phyloP scores from a whole-genome alignment of 2,113 vertebrate species.

The Saguinus midas region DNA sequence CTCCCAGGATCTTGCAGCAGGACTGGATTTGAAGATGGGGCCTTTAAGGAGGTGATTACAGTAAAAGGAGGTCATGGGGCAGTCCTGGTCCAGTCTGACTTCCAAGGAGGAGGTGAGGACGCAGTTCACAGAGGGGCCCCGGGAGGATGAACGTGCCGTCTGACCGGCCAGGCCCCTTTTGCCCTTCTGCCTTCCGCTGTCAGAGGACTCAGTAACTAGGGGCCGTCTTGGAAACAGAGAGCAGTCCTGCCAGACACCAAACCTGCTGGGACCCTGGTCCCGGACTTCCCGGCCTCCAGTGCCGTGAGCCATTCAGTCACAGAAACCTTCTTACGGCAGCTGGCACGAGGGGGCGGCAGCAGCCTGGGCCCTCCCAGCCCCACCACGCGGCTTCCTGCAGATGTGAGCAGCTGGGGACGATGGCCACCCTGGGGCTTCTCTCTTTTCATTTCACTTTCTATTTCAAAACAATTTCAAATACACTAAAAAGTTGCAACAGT shows the following conservation, averaged over 20 bases:
- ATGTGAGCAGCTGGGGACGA: background rate
- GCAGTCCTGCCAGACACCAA: background rate
- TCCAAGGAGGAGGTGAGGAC: background rate
- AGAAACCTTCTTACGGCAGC: background rate
- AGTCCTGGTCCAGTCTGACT: background rate
- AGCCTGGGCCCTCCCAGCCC: too few relatives aligned
- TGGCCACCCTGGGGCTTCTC: background rate
- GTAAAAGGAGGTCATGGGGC: background rate
- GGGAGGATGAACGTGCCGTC: background rate
- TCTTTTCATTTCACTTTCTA: background rate
- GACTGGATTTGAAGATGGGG: background rate
- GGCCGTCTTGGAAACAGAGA: too few relatives aligned
- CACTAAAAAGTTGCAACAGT: background rate
- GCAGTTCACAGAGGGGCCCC: background rate
- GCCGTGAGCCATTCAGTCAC: background rate
- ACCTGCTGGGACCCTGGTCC: background rate
- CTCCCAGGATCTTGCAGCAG: background rate
- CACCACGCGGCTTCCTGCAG: background rate
- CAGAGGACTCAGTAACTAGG: background rate
- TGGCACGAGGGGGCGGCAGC: background rate
- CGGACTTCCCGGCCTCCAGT: background rate
- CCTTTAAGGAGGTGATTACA: background rate
- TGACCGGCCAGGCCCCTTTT: background rate
- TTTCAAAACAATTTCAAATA: background rate
- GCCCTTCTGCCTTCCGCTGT: too few relatives aligned